Conservation (phyloP, 2,797 vertebrate genomes). For the Gallinago stenura region DNA sequence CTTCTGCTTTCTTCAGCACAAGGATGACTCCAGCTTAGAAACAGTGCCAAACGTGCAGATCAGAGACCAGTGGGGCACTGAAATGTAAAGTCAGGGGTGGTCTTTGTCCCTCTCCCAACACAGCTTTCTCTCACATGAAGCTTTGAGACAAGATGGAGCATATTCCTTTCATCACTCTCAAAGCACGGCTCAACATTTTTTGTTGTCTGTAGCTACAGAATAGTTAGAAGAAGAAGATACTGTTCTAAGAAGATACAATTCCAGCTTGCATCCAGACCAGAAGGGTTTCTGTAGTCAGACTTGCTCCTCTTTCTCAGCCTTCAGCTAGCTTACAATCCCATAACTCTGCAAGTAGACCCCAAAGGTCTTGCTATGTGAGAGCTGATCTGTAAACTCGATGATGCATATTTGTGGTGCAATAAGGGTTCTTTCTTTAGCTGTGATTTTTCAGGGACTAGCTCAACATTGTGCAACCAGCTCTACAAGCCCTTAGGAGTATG, state of each 20-base stretch:
- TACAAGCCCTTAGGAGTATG: not conserved
- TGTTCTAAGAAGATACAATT: not conserved
- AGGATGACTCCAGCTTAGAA: not conserved
- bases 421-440: not conserved
- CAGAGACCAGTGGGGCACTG: not conserved
- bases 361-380: not conserved
- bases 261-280: not conserved
- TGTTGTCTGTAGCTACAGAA: not conserved
- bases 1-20: too few relatives aligned
- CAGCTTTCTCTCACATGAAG: not conserved
- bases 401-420: not conserved
- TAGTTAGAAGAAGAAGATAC: not conserved
- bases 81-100: not conserved
- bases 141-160: not conserved
- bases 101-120: not conserved
- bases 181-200: not conserved
- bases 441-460: not conserved
- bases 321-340: not conserved
- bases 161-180: not conserved
- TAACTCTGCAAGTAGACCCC: not conserved
- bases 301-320: not conserved
- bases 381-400: not conserved
- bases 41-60: fast-evolving
- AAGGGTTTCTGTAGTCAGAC: not conserved
- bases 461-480: not conserved